Conservation (phyloP, 1,140 invertebrate species). For the Helicoverpa zea region DNA sequence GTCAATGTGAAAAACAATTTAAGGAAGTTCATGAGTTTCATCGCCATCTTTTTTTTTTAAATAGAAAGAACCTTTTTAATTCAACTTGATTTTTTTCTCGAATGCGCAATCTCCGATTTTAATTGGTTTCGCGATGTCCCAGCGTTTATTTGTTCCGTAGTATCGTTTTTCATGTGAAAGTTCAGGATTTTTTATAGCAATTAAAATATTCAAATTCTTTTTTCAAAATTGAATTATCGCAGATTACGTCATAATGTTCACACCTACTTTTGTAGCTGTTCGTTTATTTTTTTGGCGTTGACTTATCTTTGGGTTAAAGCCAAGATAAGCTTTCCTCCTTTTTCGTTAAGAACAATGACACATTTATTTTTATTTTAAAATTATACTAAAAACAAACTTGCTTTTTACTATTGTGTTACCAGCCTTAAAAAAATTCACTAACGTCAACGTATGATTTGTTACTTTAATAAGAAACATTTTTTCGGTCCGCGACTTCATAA, state of each 20-base stretch:
- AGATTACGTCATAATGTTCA: not conserved
- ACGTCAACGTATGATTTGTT: not conserved
- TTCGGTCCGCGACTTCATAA: not conserved
- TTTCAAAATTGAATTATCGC: not conserved
- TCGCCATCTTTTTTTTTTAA: conserved; percentile 1
- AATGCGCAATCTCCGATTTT: conserved; percentile 19
- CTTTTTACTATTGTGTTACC: not conserved
- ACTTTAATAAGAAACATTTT: not conserved
- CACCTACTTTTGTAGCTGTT: conserved; percentile 8
- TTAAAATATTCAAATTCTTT: not conserved
- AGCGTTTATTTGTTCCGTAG: not conserved
- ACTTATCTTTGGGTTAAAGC: conserved; percentile 5
- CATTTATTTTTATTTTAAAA: not conserved
- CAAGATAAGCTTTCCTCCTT: conserved; percentile 7
- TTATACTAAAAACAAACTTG: not conserved
- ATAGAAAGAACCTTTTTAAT: conserved; percentile 1
- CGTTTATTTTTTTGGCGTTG: conserved; percentile 6
- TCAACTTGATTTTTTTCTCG: conserved; percentile 14
- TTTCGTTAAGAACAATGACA: not conserved
- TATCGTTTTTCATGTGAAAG: not conserved
- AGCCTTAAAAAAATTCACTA: too few species aligned
- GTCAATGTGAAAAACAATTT: not conserved
- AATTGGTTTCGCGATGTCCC: conserved; percentile 3
- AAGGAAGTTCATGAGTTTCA: not conserved
- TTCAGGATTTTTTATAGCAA: not conserved